Evolutionary conservation across 1,140 invertebrate genomes (phyloP).

Genomic region (Pseudomyrmex concolor): DNA sequence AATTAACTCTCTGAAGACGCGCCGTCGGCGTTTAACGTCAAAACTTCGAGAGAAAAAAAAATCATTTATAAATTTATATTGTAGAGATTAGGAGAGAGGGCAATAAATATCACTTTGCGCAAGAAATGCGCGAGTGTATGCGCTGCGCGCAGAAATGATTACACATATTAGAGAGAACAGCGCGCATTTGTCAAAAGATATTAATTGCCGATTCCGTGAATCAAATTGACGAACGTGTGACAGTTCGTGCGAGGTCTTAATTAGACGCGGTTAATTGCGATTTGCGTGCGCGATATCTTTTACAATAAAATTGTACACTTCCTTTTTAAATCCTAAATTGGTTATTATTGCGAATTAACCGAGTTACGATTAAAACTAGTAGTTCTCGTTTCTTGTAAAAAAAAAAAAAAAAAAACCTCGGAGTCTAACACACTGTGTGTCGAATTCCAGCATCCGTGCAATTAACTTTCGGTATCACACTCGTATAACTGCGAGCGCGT

Average conservation of each 20-base stretch:
- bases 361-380: slow-evolving; percentile 11
- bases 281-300: slow-evolving; percentile 53
- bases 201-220: slow-evolving; percentile 20
- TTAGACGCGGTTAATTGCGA: slow-evolving; percentile 43
- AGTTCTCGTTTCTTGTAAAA: slow-evolving; percentile 20
- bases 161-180: not conserved
- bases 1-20: not conserved
- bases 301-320: slow-evolving; percentile 16
- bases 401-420: slow-evolving; percentile 42
- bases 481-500: slow-evolving; percentile 7
- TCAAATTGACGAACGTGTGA: slow-evolving; percentile 42
- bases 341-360: slow-evolving; percentile 41
- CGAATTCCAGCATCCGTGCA: slow-evolving; percentile 32
- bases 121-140: not conserved
- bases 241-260: slow-evolving; percentile 38
- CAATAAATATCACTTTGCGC: slow-evolving; percentile 10
- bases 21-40: not conserved
- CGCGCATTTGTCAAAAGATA: not conserved
- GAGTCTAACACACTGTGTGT: not conserved
- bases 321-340: slow-evolving; percentile 25
- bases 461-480: slow-evolving; percentile 41
- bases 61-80: not conserved
- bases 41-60: not conserved
- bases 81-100: not conserved
- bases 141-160: too few relatives aligned